A percentile compares a stretch with the other conserved stretches of the same genome.
Conservation (phyloP, 2,113 vertebrate species). For the Laterallus jamaicensis region DNA sequence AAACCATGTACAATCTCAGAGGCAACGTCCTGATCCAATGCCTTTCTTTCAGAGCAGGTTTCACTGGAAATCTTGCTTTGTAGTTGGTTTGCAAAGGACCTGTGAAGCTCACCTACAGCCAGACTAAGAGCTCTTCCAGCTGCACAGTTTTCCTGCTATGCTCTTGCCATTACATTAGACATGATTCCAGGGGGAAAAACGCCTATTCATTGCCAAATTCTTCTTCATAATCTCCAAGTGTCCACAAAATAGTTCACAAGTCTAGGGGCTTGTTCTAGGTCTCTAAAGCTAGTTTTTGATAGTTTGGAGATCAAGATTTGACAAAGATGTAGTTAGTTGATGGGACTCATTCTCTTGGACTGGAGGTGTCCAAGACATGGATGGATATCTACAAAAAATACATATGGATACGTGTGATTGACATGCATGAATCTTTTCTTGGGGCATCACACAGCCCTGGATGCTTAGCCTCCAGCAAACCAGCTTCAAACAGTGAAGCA, state of each 20-base stretch:
- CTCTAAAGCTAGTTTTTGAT: background rate
- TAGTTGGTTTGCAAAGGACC: background rate
- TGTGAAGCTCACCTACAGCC: background rate
- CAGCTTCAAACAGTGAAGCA: background rate
- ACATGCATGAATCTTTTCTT: rapidly evolving
- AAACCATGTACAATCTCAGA: background rate
- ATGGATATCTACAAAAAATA: background rate
- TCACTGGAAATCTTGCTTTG: rapidly evolving
- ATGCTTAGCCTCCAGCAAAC: background rate
- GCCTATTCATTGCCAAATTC: background rate
- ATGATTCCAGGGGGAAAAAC: background rate
- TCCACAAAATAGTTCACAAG: background rate
- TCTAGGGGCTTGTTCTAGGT: background rate
- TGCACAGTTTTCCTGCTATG: background rate
- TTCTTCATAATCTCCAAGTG: background rate
- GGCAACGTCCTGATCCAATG: background rate
- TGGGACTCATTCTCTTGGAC: background rate
- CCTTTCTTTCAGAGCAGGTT: background rate
- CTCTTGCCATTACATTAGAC: background rate
- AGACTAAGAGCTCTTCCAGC: background rate
- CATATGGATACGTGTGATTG: rapidly evolving
- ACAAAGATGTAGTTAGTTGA: background rate
- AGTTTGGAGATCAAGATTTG: background rate
- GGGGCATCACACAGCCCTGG: background rate
- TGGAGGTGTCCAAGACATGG: background rate